Percentiles rank a stretch among this genome's conserved stretches.
Conservation (phyloP, 2,888 invertebrate species). For the Synergus gifuensis region DNA sequence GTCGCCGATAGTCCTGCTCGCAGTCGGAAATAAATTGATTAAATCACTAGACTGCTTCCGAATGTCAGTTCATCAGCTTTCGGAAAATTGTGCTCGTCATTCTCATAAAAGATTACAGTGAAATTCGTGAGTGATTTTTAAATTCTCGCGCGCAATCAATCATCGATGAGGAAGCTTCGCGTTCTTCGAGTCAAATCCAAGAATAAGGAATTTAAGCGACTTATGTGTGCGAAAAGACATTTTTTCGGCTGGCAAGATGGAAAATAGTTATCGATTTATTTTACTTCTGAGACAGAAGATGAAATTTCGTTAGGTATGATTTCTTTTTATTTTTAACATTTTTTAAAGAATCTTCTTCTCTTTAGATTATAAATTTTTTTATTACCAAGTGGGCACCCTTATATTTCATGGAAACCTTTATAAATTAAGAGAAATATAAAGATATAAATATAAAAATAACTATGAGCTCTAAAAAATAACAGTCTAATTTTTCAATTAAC, state of each 20-base stretch:
- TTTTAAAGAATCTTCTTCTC: background rate
- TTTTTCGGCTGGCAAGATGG: background rate
- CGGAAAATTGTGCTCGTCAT: slow-evolving; percentile 9
- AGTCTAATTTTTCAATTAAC: background rate
- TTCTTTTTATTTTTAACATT: background rate
- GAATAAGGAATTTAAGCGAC: background rate
- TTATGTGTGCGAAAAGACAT: background rate
- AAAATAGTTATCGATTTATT: background rate
- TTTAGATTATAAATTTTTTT: background rate
- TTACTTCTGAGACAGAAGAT: background rate
- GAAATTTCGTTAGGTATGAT: background rate
- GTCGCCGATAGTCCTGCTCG: background rate
- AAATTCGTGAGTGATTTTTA: background rate
- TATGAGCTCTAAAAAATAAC: background rate
- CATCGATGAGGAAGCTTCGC: background rate
- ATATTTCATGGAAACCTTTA: no score
- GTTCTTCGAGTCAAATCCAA: background rate
- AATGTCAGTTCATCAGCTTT: slow-evolving; percentile 1
- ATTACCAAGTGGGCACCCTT: no score
- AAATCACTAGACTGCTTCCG: background rate
- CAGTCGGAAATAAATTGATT: background rate
- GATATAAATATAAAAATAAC: no score
- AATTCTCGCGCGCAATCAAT: background rate
- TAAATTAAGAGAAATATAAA: no score
- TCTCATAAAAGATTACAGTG: background rate